These are phyloP conservation scores for Drosophila maculinotata DNA, from an alignment of 2,888 invertebrate genomes.

Conservation along the genomic window DNA sequence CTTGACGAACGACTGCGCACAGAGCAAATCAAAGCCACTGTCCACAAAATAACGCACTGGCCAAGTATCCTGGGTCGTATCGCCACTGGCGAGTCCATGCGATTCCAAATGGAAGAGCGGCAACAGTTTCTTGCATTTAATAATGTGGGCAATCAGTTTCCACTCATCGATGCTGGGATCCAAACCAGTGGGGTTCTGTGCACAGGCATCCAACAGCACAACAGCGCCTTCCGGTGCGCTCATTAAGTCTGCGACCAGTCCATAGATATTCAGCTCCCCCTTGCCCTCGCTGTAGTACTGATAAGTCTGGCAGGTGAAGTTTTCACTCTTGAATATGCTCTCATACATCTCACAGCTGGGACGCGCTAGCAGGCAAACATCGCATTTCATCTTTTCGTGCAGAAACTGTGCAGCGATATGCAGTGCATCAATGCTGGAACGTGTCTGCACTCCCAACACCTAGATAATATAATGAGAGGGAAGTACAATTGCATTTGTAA, in stretches of 20 bases:
- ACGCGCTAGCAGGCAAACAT: conserved; percentile 35
- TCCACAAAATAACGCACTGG: conserved; percentile 53
- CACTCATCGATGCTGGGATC: conserved; percentile 53
- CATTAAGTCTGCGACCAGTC: conserved; percentile 55
- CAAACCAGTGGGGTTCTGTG: conserved; percentile 52
- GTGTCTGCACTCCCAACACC: conserved; percentile 53
- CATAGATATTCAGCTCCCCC: conserved; percentile 49
- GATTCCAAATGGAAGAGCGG: conserved; percentile 52
- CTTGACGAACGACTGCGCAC: conserved; percentile 56
- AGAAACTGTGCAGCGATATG: conserved; percentile 49
- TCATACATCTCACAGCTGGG: conserved; percentile 36
- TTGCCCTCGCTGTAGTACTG: conserved; percentile 36
- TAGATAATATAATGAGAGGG: conserved; percentile 18
- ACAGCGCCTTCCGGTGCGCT: conserved; percentile 51
- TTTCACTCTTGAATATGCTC: conserved; percentile 34
- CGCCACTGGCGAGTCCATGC: conserved; percentile 49
- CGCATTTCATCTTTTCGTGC: conserved; percentile 37
- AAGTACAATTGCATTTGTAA: too few relatives aligned
- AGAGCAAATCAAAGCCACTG: conserved; percentile 44
- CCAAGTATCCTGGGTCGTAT: conserved; percentile 43
- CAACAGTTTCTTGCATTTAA: conserved; percentile 58
- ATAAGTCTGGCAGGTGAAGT: conserved; percentile 43
- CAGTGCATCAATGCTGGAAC: conserved; percentile 45
- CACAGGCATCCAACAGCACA: conserved; percentile 54
- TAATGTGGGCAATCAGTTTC: conserved; percentile 54